Percentiles rank a stretch among this genome's conserved stretches.
Evolutionary conservation across 1,140 invertebrate species (phyloP).

Genomic region (Idris sp.): DNA sequence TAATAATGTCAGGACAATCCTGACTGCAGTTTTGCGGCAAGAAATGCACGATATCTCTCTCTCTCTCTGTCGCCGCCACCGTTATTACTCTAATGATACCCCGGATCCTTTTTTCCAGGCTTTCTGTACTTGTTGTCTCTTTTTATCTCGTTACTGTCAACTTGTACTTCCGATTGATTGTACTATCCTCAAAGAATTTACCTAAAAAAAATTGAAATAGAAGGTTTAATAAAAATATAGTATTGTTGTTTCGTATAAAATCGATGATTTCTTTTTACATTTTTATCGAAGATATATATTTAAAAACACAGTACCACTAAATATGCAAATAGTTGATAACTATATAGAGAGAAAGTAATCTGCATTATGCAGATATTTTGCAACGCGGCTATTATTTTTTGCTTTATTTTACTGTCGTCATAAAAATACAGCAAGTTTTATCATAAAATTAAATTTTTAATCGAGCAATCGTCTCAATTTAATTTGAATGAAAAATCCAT

Average conservation of each 20-base stretch:
- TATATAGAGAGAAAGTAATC: neutral
- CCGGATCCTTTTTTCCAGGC: constrained; percentile 40
- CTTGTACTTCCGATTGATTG: too few species aligned
- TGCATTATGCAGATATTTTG: neutral
- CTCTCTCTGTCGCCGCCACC: constrained; percentile 54
- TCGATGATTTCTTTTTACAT: too few species aligned
- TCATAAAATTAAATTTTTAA: constrained; percentile 7
- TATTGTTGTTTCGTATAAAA: too few species aligned
- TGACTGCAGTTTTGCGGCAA: constrained; percentile 45
- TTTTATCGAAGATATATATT: too few species aligned
- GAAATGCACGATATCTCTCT: constrained; percentile 28
- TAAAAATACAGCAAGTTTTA: constrained; percentile 9
- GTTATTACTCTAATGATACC: constrained; percentile 72
- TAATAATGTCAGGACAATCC: constrained; percentile 67
- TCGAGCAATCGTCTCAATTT: constrained; percentile 9
- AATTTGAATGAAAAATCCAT: constrained; percentile 15
- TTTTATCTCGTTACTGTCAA: constrained; percentile 36
- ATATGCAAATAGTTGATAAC: constrained; percentile 8
- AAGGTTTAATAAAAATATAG: too few species aligned
- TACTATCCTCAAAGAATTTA: too few species aligned
- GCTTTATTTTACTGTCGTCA: neutral
- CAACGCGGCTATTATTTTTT: neutral
- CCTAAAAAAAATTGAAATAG: too few species aligned
- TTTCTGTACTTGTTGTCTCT: constrained; percentile 33
- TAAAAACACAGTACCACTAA: too few species aligned